Evolutionary conservation across 2,113 vertebrate genomes (phyloP).

Genomic region (Glaucomys volans): DNA sequence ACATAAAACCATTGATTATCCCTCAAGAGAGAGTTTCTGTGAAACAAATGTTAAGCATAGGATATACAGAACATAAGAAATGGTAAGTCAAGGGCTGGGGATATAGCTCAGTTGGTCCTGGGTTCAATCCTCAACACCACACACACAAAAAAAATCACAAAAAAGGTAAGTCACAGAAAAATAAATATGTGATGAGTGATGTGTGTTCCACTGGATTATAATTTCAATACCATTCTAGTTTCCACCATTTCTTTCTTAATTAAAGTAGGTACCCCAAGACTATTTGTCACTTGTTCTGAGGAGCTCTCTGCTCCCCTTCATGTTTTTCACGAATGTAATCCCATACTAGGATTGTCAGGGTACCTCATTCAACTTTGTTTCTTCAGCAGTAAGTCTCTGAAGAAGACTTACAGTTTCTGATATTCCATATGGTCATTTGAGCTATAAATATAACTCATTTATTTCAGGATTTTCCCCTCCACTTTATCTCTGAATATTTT

Average conservation of each 20-base stretch:
- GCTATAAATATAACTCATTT: background rate
- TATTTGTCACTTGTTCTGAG: background rate
- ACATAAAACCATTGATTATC: background rate
- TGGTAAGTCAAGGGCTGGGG: background rate
- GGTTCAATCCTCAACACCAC: too few species aligned
- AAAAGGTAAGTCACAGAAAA: background rate
- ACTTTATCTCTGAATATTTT: background rate
- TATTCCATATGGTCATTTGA: accelerated
- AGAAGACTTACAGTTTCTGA: background rate
- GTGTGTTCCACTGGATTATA: background rate
- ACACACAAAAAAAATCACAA: too few species aligned
- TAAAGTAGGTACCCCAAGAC: background rate
- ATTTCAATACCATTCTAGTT: background rate
- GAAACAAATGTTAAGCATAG: background rate
- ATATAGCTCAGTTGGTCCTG: too few species aligned
- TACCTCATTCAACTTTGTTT: background rate
- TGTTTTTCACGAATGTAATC: background rate
- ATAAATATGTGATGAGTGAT: background rate
- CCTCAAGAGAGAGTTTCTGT: background rate
- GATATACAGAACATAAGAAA: background rate
- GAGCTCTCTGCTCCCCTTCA: background rate
- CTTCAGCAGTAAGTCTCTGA: background rate
- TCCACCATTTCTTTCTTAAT: background rate
- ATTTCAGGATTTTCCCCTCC: background rate
- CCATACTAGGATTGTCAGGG: accelerated